Base-by-base conservation (phyloP, 2,113 vertebrate species). In the Odontophorus gujanensis region DNA sequence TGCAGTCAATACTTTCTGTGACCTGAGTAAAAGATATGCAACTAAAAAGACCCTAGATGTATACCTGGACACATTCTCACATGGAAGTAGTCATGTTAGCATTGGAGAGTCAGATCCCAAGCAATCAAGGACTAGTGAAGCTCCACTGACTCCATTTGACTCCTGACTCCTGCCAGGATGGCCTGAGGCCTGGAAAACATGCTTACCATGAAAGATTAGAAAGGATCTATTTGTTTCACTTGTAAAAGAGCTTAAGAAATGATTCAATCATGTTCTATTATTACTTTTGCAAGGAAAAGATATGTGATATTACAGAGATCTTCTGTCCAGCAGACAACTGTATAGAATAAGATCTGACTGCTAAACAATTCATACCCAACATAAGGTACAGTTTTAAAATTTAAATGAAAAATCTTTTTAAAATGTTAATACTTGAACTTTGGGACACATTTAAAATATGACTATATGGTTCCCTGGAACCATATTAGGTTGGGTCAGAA, bases 191-290 rank as follows among this genome's bases (percentile, higher is more conserved):
- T 96, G 68, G 91, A 95, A 95, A 97, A 90, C 90, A 96, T 47
- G 51, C 65, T 88, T 92, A 90, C 87, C 81, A 75, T 93, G 89
- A 75, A 82, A 87, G 48, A 85, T 95, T 92, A 92, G 77, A 91
- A 66, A 62, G 48, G 85, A 87, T 88, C 59, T 94, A 43, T 84
- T 91, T 76, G 72, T 95, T 95, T 95, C 73, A 68, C 68, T 94
- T 90, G 80, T 86, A 94, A 86, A 93, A 93, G 74, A 89, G 84
- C 73, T 89, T 84, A 94, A 96, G 94, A 96, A 94, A 86, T n/a
- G 36, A 95, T 94, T 95, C 8, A 69, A 36, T 92, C 93, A 93
- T 95, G 61, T 89, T 90, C 94, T 93, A 84, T 90, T 95, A 90
- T 95, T 95, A 91, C 87, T 75, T 90, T 34, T 1, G 4, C 0